A percentile compares a stretch with the other conserved stretches of the same genome.
phyloP scores from a whole-genome alignment of 2,113 vertebrate genomes.

The Macquaria ambigua region DNA sequence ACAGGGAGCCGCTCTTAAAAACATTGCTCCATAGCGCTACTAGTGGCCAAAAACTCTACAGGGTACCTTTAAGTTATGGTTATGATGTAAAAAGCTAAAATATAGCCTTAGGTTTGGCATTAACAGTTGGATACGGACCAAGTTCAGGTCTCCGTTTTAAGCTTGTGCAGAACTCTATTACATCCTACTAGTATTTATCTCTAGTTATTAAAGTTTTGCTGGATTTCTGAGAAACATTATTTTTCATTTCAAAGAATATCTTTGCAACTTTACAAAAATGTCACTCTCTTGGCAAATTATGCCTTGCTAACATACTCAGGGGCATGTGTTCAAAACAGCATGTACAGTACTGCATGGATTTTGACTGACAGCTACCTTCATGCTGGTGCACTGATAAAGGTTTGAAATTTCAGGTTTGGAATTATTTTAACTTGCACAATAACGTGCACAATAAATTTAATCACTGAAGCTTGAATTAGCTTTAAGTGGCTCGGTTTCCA shows the following conservation, averaged over 20 bases:
- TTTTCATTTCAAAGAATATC: not conserved
- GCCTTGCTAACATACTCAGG: not conserved
- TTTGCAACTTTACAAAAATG: not conserved
- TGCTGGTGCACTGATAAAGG: not conserved
- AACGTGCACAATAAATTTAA: conserved; percentile 35
- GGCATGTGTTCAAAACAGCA: not conserved
- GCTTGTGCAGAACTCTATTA: not conserved
- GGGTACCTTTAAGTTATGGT: not conserved
- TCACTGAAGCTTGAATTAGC: conserved; percentile 37
- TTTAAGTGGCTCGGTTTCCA: conserved; percentile 43
- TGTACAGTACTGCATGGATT: not conserved
- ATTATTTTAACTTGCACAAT: conserved; percentile 32
- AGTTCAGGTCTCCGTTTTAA: not conserved
- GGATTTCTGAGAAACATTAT: not conserved
- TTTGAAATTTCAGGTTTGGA: not conserved
- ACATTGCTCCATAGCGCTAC: not conserved
- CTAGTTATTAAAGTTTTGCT: not conserved
- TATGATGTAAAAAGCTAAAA: not conserved
- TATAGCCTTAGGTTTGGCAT: not conserved
- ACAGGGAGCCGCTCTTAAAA: not conserved
- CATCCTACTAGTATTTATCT: not conserved
- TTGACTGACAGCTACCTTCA: not conserved
- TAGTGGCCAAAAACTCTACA: not conserved
- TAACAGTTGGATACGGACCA: not conserved
- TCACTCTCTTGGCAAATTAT: not conserved